Conservation (phyloP, 2,113 vertebrate species). For the Cyanoramphus novaezelandiae region DNA sequence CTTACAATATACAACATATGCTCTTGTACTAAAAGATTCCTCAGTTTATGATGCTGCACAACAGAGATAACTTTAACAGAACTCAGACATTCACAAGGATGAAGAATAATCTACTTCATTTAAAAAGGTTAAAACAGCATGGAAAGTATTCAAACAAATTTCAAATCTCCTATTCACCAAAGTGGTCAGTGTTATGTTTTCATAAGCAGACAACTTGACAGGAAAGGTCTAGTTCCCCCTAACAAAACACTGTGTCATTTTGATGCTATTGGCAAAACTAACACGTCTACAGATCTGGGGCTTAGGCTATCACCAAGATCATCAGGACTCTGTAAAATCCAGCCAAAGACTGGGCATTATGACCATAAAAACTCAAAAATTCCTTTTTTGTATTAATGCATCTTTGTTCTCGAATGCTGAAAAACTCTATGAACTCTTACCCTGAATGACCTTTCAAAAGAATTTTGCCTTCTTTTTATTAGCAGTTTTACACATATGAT, state of each 20-base stretch:
- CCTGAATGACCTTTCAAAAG: neutral
- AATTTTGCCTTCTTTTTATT: neutral
- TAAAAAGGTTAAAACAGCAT: neutral
- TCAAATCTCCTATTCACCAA: neutral
- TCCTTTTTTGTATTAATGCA: neutral
- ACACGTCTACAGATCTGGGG: neutral
- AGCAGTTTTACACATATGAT: neutral
- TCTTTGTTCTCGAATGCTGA: neutral
- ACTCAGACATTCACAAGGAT: neutral
- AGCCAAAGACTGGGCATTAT: neutral
- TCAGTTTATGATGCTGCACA: neutral
- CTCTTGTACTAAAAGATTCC: neutral
- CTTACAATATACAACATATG: neutral
- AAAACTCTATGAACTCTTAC: neutral
- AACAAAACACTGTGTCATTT: neutral
- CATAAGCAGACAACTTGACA: neutral
- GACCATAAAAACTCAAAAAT: neutral
- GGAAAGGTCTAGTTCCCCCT: neutral
- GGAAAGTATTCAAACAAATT: neutral
- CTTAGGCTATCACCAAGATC: constrained; percentile 8
- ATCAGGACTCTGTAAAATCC: neutral
- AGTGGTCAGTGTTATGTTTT: neutral
- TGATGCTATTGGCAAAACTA: neutral
- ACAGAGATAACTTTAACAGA: neutral
- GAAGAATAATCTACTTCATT: neutral